Base-by-base conservation (phyloP, 2,113 vertebrate species). In the Anser brachyrhynchus region DNA sequence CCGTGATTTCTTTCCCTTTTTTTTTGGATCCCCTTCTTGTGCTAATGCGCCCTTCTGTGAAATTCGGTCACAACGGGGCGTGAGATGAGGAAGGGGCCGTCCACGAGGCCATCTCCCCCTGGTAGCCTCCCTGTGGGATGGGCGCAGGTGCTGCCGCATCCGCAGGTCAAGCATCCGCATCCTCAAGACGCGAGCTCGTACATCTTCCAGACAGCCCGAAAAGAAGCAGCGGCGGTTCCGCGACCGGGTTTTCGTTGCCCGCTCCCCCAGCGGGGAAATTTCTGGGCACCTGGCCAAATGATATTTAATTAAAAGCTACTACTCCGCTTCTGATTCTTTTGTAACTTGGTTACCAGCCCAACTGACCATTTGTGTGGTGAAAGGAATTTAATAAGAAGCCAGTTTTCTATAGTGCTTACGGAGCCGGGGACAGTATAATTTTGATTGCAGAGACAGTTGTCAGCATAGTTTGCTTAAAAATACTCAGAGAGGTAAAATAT, bases 281-380 rank as follows among this genome's bases (percentile, higher is more conserved):
- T 91, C 95, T 95, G 67, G 95, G 95, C 84, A 72, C 35, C 3
- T 21, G 8, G 91, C 88, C 96, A 97, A 95, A 58, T 75, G 87
- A 79, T 84, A 70, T 90, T 94, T 97, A 96, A 97, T 96, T 97
- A 95, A 97, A 94, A 92, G 66, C 92, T 81, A 57, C 89, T 87
- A 57, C 87, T 89, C 92, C 35, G 73, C 75, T 86, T 87, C 76
- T 52, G 89, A 80, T 93, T 96, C 80, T 87, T 77, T 21, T 73
- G 80, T 92, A 96, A 89, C 82, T 89, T 51, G 35, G 90, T 95
- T 97, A 97, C 76, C 62, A 74, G 77, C 67, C 86, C 89, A 44
- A 57, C 1, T 51, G 39, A 82, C 77, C 76, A 58, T 58, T 93
- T 84, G 66, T 9, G 5, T 43, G 31, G 66, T 4, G 55, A 93